Evolutionary conservation across 2,888 invertebrate species (phyloP).

Genomic region (Aproaerema taeniolella): DNA sequence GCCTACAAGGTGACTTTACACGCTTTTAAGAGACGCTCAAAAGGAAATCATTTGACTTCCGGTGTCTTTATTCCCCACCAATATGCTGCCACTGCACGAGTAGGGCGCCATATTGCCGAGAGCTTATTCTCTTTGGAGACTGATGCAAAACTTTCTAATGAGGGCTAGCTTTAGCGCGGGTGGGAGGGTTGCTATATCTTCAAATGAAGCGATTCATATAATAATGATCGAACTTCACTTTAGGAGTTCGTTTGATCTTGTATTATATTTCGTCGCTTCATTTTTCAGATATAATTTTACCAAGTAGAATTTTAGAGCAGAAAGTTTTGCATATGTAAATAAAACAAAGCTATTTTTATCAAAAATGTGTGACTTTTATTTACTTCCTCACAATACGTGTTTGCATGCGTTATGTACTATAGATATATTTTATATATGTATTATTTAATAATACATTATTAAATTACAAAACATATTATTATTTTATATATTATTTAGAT

Average conservation of each 20-base stretch:
- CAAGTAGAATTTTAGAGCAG: conserved; percentile 4
- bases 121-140: background rate
- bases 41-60: background rate
- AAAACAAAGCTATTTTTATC: background rate
- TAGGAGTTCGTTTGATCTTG: too few relatives aligned
- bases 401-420: too few relatives aligned
- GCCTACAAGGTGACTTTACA: too few relatives aligned
- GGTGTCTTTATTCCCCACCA: background rate
- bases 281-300: conserved; percentile 6
- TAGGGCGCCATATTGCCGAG: background rate
- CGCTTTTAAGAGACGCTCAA: too few relatives aligned
- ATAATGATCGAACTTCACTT: too few relatives aligned
- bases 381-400: too few relatives aligned
- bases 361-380: background rate
- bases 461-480: too few relatives aligned
- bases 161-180: background rate
- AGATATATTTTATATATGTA: too few relatives aligned
- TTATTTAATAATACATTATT: too few relatives aligned
- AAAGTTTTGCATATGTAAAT: conserved; percentile 4
- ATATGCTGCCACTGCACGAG: background rate
- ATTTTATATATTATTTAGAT: background rate
- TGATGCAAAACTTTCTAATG: background rate
- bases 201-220: too few relatives aligned
- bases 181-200: conserved; percentile 5
- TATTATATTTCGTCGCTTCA: conserved; percentile 1